phyloP scores from a whole-genome alignment of 2,888 invertebrate species.

The Pelosia muscerda region DNA sequence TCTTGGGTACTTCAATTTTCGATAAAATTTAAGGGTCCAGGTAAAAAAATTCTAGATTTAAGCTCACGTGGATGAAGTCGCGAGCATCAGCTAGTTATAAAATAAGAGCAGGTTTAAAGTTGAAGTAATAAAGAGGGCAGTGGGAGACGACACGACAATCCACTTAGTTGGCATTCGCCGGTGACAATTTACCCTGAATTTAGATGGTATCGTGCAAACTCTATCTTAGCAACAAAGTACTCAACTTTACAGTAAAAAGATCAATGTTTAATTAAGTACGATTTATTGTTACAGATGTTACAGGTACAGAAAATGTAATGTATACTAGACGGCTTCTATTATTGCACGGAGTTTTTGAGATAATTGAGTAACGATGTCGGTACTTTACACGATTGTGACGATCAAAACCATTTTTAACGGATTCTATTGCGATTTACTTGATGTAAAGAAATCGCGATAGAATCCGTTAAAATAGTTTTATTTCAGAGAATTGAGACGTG shows the following conservation, averaged over 20 bases:
- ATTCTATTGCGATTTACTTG: too few species aligned
- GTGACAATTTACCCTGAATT: constrained; percentile 63
- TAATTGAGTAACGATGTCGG: too few species aligned
- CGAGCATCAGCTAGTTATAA: constrained; percentile 50
- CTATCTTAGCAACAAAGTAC: constrained; percentile 46
- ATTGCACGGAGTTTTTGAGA: background rate
- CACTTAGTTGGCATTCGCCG: constrained; percentile 63
- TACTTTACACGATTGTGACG: background rate
- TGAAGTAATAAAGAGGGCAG: constrained; percentile 63
- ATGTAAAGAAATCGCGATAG: too few species aligned
- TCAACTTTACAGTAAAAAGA: constrained; percentile 57
- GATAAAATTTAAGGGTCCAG: too few species aligned
- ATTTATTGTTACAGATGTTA: constrained; percentile 51
- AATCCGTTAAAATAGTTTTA: too few species aligned
- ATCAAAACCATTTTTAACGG: too few species aligned
- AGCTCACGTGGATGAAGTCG: too few species aligned
- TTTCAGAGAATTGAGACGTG: background rate
- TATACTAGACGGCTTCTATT: background rate
- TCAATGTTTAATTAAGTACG: constrained; percentile 58
- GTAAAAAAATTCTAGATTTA: too few species aligned
- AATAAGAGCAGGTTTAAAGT: constrained; percentile 63
- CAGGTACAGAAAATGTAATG: constrained; percentile 12
- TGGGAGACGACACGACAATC: constrained; percentile 72
- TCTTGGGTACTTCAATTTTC: too few species aligned
- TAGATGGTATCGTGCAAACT: constrained; percentile 43